Conservation (phyloP, 2,797 vertebrate species). For the Emydoidea blandingii region DNA sequence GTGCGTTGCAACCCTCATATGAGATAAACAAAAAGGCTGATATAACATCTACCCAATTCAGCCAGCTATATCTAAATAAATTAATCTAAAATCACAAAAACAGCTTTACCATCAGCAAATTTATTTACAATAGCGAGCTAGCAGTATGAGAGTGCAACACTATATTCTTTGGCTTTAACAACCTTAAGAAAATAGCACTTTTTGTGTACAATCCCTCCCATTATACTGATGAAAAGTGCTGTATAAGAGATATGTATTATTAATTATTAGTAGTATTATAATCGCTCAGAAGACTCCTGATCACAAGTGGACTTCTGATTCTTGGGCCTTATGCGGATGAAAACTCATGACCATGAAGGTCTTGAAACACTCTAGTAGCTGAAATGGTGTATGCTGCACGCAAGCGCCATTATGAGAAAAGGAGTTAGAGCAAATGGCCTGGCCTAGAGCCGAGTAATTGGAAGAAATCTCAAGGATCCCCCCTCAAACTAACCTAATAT, state of each 20-base stretch:
- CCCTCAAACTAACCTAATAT: not conserved
- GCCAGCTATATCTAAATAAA: not conserved
- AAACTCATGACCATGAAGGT: not conserved
- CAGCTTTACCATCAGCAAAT: constrained; percentile 7
- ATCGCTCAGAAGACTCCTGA: not conserved
- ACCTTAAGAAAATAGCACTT: not conserved
- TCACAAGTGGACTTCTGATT: not conserved
- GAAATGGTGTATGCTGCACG: not conserved
- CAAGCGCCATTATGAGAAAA: not conserved
- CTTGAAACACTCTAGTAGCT: not conserved
- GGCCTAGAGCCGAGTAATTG: not conserved
- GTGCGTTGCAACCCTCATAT: not conserved
- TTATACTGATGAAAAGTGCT: not conserved
- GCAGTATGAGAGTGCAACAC: not conserved
- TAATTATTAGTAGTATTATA: not conserved
- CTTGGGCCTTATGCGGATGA: not conserved
- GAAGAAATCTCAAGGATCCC: not conserved
- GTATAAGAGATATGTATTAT: not conserved
- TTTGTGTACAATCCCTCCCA: not conserved
- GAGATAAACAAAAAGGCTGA: not conserved
- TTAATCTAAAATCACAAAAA: not conserved
- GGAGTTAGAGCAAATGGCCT: not conserved
- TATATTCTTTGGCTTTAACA: constrained; percentile 13
- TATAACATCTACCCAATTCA: not conserved
- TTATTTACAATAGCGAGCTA: not conserved